Evolutionary conservation across 2,797 vertebrate genomes (phyloP).

Genomic region (Strix occidentalis): DNA sequence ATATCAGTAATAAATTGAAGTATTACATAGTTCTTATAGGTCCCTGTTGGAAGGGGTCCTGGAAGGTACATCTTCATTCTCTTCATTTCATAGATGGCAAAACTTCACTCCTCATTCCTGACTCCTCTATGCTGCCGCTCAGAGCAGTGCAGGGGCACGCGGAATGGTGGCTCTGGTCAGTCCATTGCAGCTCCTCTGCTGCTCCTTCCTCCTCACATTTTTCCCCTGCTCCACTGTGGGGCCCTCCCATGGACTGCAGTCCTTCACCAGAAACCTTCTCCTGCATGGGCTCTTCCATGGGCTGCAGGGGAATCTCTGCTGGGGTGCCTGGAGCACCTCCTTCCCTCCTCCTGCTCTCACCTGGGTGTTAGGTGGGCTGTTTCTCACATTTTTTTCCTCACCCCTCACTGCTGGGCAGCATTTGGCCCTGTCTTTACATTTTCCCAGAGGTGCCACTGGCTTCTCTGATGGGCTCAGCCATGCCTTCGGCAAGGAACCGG

Average conservation of each 20-base stretch:
- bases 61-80: background rate
- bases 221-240: background rate
- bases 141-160: fast-evolving
- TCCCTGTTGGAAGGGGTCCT: background rate
- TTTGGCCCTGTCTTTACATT: background rate
- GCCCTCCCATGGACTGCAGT: background rate
- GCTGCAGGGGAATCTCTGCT: background rate
- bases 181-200: background rate
- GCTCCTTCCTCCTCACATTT: background rate
- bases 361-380: background rate
- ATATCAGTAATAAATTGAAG: background rate
- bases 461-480: background rate
- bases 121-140: fast-evolving
- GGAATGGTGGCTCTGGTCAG: background rate
- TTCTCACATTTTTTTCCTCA: background rate
- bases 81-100: background rate
- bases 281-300: fast-evolving
- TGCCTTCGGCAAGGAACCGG: too few relatives aligned
- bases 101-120: background rate
- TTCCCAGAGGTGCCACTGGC: background rate
- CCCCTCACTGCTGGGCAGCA: background rate
- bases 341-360: background rate
- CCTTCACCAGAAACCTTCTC: background rate
- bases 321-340: background rate
- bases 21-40: background rate